Evolutionary conservation across 2,797 vertebrate species (phyloP), one percentile per base, ranked within the genome.

Genomic region (Ctenopoma multispine): DNA sequence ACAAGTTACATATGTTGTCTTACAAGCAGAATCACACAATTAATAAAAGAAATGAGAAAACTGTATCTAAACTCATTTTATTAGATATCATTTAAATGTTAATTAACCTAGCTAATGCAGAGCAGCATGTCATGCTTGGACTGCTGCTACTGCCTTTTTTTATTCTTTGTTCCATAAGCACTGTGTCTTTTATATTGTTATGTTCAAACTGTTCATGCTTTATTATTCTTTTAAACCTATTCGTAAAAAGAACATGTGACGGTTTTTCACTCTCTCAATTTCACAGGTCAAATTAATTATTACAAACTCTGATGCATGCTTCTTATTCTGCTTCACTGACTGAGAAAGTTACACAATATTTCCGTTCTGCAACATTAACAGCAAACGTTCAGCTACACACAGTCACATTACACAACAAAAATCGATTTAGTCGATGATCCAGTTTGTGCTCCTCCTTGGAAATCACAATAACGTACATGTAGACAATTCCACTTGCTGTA

Each of bases 381-480:
- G 34, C n/a, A 27, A n/a, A 11, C 18, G 8, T 34, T 7, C 4
- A 44, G 18, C 11, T 47, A 4, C 27, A 55, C 36, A 17, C 36
- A 12, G 20, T 14, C 21, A 36, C 58, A 64, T 61, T 27, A 20
- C 27, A 29, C 27, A 29, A 23, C 31, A 48, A 36, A 50, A 38
- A 18, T 15, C 18, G 31, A 46, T 51, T 14, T 61, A 64, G 60
- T 20, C 34, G 29, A 20, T 48, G 61, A 58, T 13, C 17, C 18
- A 31, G 41, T 5, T n/a, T 7, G 5, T 20, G 11, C 14, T 57
- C 20, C 6, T 24, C 4, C 36, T 20, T 41, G 7, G 2, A 58
- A 54, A 58, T 31, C 38, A 54, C 23, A 59, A 55, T 24, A 53
- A 31, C 29, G 29, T 4, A 68, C 38, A 60, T 72, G 31, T 11